phyloP scores from a whole-genome alignment of 92 coral and sea anemone species.

The Micromussa lordhowensis region DNA sequence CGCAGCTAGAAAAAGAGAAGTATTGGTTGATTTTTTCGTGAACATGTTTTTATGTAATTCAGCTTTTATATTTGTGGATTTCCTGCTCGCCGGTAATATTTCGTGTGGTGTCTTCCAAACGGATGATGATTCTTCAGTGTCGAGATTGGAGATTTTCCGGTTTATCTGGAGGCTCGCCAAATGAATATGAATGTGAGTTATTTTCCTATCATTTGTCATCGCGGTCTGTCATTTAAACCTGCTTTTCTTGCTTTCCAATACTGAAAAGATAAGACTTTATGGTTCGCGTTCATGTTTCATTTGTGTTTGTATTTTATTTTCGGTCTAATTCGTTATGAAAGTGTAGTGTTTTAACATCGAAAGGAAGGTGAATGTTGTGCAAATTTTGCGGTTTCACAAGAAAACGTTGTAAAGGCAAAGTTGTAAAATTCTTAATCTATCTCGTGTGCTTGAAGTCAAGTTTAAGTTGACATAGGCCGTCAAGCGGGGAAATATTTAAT shows the following conservation, averaged over 20 bases:
- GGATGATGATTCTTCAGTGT: neutral
- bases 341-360: neutral
- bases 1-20: neutral
- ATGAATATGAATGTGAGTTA: constrained; percentile 1
- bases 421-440: constrained; percentile 18
- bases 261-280: neutral
- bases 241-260: constrained; percentile 12
- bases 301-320: neutral
- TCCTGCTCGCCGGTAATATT: constrained; percentile 1
- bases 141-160: constrained; percentile 15
- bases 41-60: neutral
- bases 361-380: neutral
- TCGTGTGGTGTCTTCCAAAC: constrained; percentile 7
- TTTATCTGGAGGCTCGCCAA: neutral
- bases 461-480: constrained; percentile 32
- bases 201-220: constrained; percentile 13
- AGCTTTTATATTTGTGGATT: neutral
- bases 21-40: neutral
- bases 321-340: neutral
- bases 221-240: neutral
- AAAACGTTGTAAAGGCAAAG: neutral
- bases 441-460: constrained; percentile 15
- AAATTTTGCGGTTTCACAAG: neutral
- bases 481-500: constrained; percentile 27
- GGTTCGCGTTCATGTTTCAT: constrained; percentile 11